A percentile compares a stretch with the other conserved stretches of the same genome.
These are phyloP conservation scores for Hipposideros armiger DNA, from an alignment of 2,113 vertebrate species.

Conservation along the genomic window DNA sequence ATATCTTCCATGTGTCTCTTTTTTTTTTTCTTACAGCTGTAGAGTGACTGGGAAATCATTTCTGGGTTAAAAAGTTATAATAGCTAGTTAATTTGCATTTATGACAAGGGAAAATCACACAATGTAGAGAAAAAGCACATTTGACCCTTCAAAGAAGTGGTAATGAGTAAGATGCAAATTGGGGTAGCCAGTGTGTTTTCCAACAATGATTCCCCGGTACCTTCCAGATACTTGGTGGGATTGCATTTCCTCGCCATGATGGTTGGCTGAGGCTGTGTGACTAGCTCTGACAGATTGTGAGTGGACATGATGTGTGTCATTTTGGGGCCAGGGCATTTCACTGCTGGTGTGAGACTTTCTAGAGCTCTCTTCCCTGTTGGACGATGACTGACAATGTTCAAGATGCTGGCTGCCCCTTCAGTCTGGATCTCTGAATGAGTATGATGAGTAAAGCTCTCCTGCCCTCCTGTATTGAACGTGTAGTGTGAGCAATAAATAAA, in stretches of 20 bases:
- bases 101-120: not conserved
- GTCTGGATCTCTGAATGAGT: not conserved
- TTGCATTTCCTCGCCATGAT: not conserved
- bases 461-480: not conserved
- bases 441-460: not conserved
- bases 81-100: not conserved
- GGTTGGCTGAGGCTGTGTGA: not conserved
- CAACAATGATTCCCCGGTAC: not conserved
- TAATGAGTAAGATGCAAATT: not conserved
- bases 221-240: not conserved
- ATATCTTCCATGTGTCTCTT: not conserved
- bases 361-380: not conserved
- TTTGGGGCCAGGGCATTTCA: not conserved
- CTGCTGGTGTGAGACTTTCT: not conserved
- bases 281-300: not conserved
- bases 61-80: not conserved
- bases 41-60: not conserved
- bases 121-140: not conserved
- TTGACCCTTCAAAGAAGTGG: not conserved
- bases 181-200: not conserved
- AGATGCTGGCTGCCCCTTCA: not conserved
- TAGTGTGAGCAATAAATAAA: not conserved
- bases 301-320: not conserved
- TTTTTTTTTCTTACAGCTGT: not conserved
- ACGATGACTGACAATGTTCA: not conserved